phyloP scores from a whole-genome alignment of 2,888 invertebrate genomes.

The Tinea trinotella region DNA sequence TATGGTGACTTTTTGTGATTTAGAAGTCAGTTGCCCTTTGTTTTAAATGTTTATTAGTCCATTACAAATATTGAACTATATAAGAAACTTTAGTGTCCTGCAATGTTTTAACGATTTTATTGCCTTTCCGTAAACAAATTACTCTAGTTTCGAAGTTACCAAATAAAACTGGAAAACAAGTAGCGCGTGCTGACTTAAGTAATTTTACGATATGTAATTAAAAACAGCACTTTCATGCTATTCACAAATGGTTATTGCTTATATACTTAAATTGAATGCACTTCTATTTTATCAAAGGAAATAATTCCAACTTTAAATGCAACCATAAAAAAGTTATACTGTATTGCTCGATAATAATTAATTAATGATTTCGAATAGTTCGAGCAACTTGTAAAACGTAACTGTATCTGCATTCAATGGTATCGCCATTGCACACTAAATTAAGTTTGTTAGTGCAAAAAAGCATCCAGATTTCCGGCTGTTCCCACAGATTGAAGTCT shows the following conservation, averaged over 20 bases:
- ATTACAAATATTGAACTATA: no score
- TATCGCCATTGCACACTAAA: neutral
- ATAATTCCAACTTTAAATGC: neutral
- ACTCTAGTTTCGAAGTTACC: slow-evolving; percentile 9
- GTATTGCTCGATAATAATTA: no score
- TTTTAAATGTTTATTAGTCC: no score
- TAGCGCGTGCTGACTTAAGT: slow-evolving; percentile 6
- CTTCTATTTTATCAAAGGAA: neutral
- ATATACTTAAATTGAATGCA: neutral
- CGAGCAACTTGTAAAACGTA: no score
- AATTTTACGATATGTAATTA: slow-evolving; percentile 33
- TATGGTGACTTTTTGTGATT: no score
- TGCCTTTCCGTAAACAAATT: neutral
- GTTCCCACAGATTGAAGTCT: slow-evolving; percentile 44
- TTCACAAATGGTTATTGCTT: slow-evolving; percentile 11
- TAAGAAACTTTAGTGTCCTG: neutral
- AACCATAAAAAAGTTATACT: neutral
- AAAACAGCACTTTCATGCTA: slow-evolving; percentile 2
- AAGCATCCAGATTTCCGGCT: slow-evolving; percentile 48
- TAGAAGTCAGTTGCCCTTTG: no score
- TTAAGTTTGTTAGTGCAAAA: slow-evolving; percentile 26
- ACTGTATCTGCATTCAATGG: slow-evolving; percentile 1
- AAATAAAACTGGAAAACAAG: neutral
- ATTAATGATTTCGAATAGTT: no score
- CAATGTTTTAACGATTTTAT: neutral